A percentile compares a stretch with the other conserved stretches of the same genome.
Evolutionary conservation across 2,888 invertebrate genomes (phyloP).

Genomic region (Drosophila koepferae): DNA sequence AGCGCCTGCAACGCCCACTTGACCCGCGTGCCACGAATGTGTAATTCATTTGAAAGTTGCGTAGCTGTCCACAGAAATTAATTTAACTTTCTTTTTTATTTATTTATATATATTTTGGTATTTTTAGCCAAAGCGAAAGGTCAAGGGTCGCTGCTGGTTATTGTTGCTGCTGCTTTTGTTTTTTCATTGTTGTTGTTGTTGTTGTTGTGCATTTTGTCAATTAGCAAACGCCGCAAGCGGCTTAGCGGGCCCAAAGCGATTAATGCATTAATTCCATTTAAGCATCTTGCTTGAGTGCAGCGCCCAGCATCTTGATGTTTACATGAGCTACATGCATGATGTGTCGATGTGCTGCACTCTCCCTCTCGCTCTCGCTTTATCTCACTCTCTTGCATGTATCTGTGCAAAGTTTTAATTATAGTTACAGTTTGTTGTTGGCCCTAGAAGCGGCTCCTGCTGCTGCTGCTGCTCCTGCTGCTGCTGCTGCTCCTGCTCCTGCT

Average conservation of each 20-base stretch:
- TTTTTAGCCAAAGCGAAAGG: conserved; percentile 23
- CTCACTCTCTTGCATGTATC: conserved; percentile 4
- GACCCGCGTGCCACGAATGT: conserved; percentile 71
- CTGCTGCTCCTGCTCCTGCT: conserved; percentile 26
- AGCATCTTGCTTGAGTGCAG: conserved; percentile 24
- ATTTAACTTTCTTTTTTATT: conserved; percentile 56
- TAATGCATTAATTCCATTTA: conserved; percentile 67
- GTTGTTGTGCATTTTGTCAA: conserved; percentile 66
- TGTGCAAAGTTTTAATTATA: conserved; percentile 72
- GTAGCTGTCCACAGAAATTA: conserved; percentile 67
- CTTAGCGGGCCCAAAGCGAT: conserved; percentile 59
- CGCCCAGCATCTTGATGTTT: conserved; percentile 19
- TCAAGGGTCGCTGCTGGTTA: conserved; percentile 27
- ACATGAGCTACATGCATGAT: conserved; percentile 25
- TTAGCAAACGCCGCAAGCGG: conserved; percentile 61
- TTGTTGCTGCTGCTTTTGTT: not conserved
- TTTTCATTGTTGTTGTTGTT: conserved; percentile 3
- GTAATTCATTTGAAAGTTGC: conserved; percentile 77
- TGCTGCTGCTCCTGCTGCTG: conserved; percentile 27
- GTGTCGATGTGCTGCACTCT: not conserved
- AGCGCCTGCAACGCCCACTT: conserved; percentile 4
- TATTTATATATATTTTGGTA: not conserved
- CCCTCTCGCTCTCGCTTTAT: not conserved
- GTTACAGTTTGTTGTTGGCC: conserved; percentile 57
- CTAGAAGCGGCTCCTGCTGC: conserved; percentile 19